phyloP scores from a whole-genome alignment of 2,113 vertebrate genomes.

The Bubo scandiacus region DNA sequence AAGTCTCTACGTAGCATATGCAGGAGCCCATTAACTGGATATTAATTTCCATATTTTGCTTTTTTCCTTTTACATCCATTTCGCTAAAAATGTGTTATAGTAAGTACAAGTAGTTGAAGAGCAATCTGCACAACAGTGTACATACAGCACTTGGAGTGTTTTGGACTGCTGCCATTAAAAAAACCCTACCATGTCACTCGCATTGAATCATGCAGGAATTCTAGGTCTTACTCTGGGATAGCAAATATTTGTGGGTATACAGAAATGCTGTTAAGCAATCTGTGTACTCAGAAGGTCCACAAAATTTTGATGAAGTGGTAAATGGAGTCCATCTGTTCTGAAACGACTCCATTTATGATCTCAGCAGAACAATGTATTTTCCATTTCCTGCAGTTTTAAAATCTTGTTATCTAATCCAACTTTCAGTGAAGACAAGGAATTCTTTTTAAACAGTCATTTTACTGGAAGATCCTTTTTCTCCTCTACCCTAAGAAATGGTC shows the following conservation, averaged over 20 bases:
- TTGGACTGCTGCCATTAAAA: background rate
- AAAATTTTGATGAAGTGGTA: slow-evolving; percentile 11
- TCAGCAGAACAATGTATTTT: slow-evolving; percentile 41
- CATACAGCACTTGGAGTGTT: background rate
- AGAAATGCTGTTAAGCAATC: slow-evolving; percentile 23
- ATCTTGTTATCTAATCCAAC: slow-evolving; percentile 8
- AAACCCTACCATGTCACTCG: accelerated
- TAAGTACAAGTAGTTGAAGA: background rate
- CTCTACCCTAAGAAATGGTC: background rate
- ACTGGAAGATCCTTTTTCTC: background rate
- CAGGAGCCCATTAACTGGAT: background rate
- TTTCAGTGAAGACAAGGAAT: background rate
- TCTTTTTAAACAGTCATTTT: background rate
- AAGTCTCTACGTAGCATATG: background rate
- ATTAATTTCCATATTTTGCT: background rate
- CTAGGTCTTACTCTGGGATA: background rate
- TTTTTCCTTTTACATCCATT: background rate
- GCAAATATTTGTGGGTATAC: background rate
- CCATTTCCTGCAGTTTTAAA: slow-evolving; percentile 27
- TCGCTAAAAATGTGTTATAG: background rate
- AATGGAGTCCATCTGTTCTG: slow-evolving; percentile 52
- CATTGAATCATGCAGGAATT: background rate
- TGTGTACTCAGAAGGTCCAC: background rate
- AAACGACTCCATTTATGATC: background rate
- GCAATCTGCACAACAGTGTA: background rate